Percentiles rank a stretch among this genome's conserved stretches.
Conservation (phyloP, 1,140 invertebrate genomes). For the Arion vulgaris region DNA sequence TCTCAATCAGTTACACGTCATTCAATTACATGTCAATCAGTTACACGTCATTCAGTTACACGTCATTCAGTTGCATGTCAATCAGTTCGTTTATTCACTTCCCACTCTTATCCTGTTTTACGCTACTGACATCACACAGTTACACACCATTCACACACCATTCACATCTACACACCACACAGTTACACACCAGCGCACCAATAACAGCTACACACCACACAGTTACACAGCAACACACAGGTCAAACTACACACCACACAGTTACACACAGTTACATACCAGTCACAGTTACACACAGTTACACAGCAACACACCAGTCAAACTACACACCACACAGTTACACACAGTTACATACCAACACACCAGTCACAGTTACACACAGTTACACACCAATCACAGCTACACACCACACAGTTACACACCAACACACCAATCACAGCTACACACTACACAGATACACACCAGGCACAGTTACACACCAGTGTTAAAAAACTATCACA, state of each 20-base stretch:
- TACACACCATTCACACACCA: not conserved
- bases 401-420: not conserved
- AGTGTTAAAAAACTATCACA: no score
- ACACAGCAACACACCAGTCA: not conserved
- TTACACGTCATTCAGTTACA: not conserved
- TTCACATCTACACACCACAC: not conserved
- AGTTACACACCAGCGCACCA: not conserved
- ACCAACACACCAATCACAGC: not conserved
- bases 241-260: not conserved
- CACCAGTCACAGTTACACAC: not conserved
- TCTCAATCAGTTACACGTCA: no score
- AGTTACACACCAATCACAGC: not conserved
- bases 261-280: not conserved
- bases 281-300: not conserved
- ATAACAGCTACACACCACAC: no score
- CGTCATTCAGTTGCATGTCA: not conserved
- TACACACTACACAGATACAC: not conserved
- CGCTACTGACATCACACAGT: not conserved
- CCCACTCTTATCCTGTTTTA: no score
- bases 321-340: not conserved
- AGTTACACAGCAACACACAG: not conserved
- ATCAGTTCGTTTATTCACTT: no score
- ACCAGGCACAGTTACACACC: not conserved
- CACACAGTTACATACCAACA: not conserved
- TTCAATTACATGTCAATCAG: not conserved